These are phyloP conservation scores for Acinonyx jubatus DNA, from an alignment of 2,113 vertebrate species.

Conservation along the genomic window DNA sequence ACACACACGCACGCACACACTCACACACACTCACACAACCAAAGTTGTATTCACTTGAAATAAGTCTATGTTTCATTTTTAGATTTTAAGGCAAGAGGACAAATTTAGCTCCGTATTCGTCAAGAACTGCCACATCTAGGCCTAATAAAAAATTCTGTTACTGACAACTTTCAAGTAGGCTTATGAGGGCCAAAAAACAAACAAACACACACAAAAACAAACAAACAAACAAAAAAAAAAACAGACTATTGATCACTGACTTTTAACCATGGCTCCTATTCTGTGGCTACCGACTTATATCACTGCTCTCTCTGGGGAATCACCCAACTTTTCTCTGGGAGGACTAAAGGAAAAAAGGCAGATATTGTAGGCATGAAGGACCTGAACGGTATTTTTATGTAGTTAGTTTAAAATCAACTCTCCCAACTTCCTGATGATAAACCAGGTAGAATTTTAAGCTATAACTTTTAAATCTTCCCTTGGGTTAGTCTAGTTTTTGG, in stretches of 20 bases:
- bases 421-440: not conserved
- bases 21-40: not conserved
- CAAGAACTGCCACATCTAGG: not conserved
- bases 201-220: not conserved
- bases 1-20: not conserved
- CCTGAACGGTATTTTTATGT: not conserved
- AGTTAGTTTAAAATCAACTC: not conserved
- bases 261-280: not conserved
- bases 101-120: not conserved
- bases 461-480: not conserved
- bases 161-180: not conserved
- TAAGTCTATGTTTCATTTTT: not conserved
- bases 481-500: slow-evolving; percentile 18
- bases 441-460: not conserved
- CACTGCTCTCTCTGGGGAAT: not conserved
- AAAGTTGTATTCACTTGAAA: not conserved
- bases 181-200: not conserved
- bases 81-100: not conserved
- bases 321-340: not conserved
- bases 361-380: not conserved
- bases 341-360: not conserved
- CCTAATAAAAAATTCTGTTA: not conserved
- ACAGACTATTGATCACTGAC: not conserved
- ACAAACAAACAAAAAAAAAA: not conserved
- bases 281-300: not conserved